Base-by-base conservation (phyloP, 2,888 invertebrate genomes). In the Xylota segnis region DNA sequence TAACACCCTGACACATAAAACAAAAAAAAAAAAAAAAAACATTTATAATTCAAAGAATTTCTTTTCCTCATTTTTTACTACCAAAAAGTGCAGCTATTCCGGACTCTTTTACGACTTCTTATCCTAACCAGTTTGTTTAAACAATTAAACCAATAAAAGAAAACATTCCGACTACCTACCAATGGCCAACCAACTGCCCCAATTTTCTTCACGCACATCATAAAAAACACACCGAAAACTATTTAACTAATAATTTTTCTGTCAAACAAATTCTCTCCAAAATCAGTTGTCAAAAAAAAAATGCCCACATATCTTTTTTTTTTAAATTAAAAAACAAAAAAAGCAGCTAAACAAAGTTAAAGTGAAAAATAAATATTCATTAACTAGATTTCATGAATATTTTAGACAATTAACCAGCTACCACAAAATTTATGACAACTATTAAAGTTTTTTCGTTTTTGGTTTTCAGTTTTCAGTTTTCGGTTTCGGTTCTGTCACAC, bases 341-440 rank as follows among this genome's bases (percentile, higher is more conserved):
- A 14, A 56, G 10, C 47, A 79, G 16, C 78, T 71, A 77, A 77
- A 71, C 65, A 77, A 58, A 70, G 66, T 81, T 72, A 76, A 86
- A 66, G 56, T 72, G 79, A 58, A 58, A 77, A 68, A 86, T 86
- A 86, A 82, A 82, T 86, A 86, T 86, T 86, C 86, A 86, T 86
- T 82, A 82, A 77, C 32, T 71, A 47, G 76, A 68, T 72, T 77
- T 72, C 86, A 77, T 86, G 86, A 86, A 86, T 86, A 86, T 61
- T 86, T 86, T 82, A 82, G 65, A 71, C 76, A 86, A 86, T 86
- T 82, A 86, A 86, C 76, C 43, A 43, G 71, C 82, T 56, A 82
- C 76, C 70, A 71, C 54, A 66, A 34, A 86, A 86, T 86, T 82
- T 86, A 86, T 77, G 86, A 82, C 71, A 82, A 43, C 82, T 72